A percentile compares a stretch with the other conserved stretches of the same genome.
Evolutionary conservation across 1,140 invertebrate species (phyloP).

Genomic region (Doryteuthis pealeii): DNA sequence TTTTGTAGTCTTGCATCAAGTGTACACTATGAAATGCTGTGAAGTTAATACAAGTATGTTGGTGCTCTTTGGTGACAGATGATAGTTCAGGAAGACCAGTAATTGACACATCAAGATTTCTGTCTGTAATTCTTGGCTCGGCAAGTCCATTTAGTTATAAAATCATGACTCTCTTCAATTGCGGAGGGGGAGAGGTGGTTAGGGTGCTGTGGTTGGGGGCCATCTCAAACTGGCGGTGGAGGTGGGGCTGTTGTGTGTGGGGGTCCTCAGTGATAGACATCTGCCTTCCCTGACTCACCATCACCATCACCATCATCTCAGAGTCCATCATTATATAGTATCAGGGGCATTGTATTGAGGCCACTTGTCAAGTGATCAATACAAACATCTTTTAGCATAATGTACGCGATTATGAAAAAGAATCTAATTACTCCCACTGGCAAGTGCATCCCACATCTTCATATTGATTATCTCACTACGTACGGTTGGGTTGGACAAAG

Average conservation of each 20-base stretch:
- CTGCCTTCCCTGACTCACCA: too few species aligned
- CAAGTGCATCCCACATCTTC: neutral
- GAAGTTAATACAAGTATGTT: too few species aligned
- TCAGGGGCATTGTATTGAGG: neutral
- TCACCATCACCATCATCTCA: too few species aligned
- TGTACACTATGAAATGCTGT: too few species aligned
- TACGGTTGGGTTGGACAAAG: conserved; percentile 4
- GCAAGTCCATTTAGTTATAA: neutral
- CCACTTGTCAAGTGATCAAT: conserved; percentile 8
- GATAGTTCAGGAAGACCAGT: neutral
- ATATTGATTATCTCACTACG: conserved; percentile 5
- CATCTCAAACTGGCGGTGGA: too few species aligned
- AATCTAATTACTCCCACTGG: conserved; percentile 3
- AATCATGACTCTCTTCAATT: neutral
- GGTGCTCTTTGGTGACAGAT: too few species aligned
- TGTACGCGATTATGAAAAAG: neutral
- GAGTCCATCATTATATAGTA: too few species aligned
- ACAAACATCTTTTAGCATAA: conserved; percentile 11
- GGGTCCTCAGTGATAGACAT: neutral
- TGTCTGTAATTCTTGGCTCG: neutral
- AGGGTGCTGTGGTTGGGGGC: neutral
- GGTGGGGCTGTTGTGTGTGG: neutral
- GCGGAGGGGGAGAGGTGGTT: neutral
- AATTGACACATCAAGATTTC: conserved; percentile 4
- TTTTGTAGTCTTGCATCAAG: too few species aligned